Evolutionary conservation across 2,888 invertebrate species (phyloP), one percentile per base, ranked within the genome.

Genomic region (Nasonovia ribisnigri): DNA sequence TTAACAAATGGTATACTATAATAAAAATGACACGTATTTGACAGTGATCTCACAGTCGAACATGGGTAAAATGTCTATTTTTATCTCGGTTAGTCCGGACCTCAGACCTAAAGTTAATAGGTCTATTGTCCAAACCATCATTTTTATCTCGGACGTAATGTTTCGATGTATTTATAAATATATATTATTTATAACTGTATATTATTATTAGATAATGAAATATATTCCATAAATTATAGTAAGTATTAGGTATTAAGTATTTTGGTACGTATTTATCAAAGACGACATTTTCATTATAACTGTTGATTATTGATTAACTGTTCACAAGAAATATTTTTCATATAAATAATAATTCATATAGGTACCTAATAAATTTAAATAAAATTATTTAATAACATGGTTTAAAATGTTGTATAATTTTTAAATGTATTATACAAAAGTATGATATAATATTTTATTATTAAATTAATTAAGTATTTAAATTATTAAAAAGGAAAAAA

Each of bases 41-140:
- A 84, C 84, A 84, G 42, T 84, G 36, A 36, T 84, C 36, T 84
- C 84, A 84, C 36, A 77, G 36, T 42, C 84, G 20, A 84, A 36
- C 84, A 42, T 84, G 84, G 84, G 3, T 84, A 84, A 84, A 84
- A 84, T 84, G 84, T 84, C 84, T 42, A 84, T 84, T 84, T 84
- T 84, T 67, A 67, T 11, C 67, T 67, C 29, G 67, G 67, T 67
- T 67, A 57, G 57, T 60, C 57, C 29, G 10, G 26, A 60, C 57
- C 57, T 8, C 10, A 60, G 57, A 60, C 57, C 57, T 60, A 60
- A 60, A 60, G 29, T 60, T 60, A 60, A 29, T 60, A 60, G 57
- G 57, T 29, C 57, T 60, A 60, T 60, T 60, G 57, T 60, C 57
- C 57, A 60, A 60, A 29, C 57, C 26, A 60, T 26, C 57, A 60